Conservation (phyloP, 2,888 invertebrate species). For the Sipha maydis region DNA sequence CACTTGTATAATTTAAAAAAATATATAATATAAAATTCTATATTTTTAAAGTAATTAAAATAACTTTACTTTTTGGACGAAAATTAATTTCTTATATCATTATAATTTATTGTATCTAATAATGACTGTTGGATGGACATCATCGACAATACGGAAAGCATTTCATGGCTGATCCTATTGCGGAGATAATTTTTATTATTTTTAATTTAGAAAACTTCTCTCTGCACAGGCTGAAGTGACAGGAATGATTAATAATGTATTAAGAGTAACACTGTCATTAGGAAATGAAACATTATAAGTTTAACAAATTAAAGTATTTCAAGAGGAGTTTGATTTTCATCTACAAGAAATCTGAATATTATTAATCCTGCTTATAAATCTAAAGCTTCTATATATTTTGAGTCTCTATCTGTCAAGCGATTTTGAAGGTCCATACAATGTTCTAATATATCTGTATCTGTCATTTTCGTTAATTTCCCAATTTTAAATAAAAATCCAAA, state of each 20-base stretch:
- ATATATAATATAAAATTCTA: too few species aligned
- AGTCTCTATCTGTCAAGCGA: not conserved
- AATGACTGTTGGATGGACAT: too few species aligned
- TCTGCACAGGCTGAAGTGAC: not conserved
- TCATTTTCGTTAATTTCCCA: not conserved
- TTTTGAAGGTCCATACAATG: not conserved
- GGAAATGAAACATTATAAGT: not conserved
- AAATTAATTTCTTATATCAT: too few species aligned
- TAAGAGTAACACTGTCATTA: not conserved
- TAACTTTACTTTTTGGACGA: too few species aligned
- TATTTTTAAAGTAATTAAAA: too few species aligned
- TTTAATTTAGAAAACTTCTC: too few species aligned
- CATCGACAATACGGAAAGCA: too few species aligned
- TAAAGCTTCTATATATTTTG: not conserved
- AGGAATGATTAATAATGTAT: not conserved
- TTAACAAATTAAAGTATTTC: constrained; percentile 6
- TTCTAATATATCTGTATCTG: not conserved
- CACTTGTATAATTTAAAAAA: too few species aligned
- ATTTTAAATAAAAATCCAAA: not conserved
- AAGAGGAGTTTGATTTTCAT: not conserved
- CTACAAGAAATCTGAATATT: not conserved
- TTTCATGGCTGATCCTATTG: too few species aligned
- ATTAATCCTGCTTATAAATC: not conserved
- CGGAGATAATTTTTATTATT: too few species aligned
- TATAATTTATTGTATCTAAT: too few species aligned